Evolutionary conservation across 2,888 invertebrate species (phyloP).

Genomic region (Cyrtodaria siliqua): DNA sequence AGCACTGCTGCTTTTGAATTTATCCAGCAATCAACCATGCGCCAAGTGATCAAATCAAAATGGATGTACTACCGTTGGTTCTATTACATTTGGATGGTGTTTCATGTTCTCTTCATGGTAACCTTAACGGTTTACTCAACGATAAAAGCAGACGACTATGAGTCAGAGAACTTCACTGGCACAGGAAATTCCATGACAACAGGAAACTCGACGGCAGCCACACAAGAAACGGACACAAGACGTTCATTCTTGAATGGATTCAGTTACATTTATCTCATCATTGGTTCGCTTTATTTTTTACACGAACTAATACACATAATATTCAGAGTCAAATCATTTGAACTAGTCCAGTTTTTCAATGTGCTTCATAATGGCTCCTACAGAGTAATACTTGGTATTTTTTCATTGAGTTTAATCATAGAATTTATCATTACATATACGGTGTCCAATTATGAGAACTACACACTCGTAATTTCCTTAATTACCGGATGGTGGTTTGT

Average conservation of each 20-base stretch:
- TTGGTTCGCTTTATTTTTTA: conserved; percentile 58
- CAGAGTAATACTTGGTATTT: conserved; percentile 58
- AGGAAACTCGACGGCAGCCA: background rate
- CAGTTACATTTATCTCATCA: conserved; percentile 42
- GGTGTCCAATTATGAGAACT: conserved; percentile 48
- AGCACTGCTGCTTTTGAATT: conserved; percentile 67
- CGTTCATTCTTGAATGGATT: conserved; percentile 47
- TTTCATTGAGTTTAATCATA: conserved; percentile 62
- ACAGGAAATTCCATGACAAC: background rate
- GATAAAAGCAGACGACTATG: conserved; percentile 50
- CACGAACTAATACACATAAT: conserved; percentile 38
- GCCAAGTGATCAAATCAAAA: conserved; percentile 71
- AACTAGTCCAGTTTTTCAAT: conserved; percentile 45
- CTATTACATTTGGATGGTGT: conserved; percentile 67
- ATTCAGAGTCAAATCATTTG: conserved; percentile 46
- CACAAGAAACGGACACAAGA: background rate
- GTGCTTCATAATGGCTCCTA: conserved; percentile 58
- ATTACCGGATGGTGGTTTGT: conserved; percentile 77
- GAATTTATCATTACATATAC: conserved; percentile 60
- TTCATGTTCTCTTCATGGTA: conserved; percentile 68
- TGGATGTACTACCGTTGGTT: conserved; percentile 64
- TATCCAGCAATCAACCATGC: conserved; percentile 67
- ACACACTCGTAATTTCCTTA: conserved; percentile 68
- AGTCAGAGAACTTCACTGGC: background rate
- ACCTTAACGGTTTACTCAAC: conserved; percentile 65